These are phyloP conservation scores for Pimephales promelas DNA, from an alignment of 2,113 vertebrate genomes.

Conservation along the genomic window DNA sequence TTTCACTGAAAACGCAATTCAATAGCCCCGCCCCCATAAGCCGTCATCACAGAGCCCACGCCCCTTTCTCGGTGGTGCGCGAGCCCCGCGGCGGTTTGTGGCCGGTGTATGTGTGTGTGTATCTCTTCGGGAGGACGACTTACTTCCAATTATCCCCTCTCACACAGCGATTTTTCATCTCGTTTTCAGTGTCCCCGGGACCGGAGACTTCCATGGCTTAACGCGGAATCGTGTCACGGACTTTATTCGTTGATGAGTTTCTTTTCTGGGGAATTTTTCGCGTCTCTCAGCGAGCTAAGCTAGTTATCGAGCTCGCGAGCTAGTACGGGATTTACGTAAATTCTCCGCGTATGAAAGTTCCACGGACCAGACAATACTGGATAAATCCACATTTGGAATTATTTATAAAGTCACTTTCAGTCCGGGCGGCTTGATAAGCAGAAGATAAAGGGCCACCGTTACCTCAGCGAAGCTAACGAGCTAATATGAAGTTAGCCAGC, in stretches of 20 bases:
- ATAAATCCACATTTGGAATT: not conserved
- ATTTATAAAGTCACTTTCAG: not conserved
- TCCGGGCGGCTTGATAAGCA: not conserved
- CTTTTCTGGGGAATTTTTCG: constrained; percentile 67
- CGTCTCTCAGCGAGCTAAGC: constrained; percentile 58
- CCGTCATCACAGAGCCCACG: constrained; percentile 25
- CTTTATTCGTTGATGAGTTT: constrained; percentile 56
- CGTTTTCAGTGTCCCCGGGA: not conserved
- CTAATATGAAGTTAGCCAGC: constrained; percentile 44
- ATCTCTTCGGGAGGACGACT: constrained; percentile 73
- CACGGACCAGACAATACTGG: not conserved
- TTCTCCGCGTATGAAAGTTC: constrained; percentile 55
- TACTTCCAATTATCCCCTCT: constrained; percentile 66
- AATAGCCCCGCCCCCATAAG: not conserved
- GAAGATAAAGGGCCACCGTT: constrained; percentile 17
- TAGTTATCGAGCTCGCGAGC: constrained; percentile 49
- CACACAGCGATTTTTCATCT: constrained; percentile 46
- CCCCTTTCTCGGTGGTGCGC: constrained; percentile 25
- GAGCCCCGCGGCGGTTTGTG: constrained; percentile 34
- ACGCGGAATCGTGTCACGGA: constrained; percentile 18
- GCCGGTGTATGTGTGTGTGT: constrained; percentile 48
- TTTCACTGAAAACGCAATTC: too few species aligned
- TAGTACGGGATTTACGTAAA: constrained; percentile 56
- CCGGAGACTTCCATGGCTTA: not conserved
- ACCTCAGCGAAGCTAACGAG: constrained; percentile 41